Evolutionary conservation across 1,140 invertebrate genomes (phyloP), one percentile per base, ranked within the genome.

Genomic region (Drosophila biarmipes): DNA sequence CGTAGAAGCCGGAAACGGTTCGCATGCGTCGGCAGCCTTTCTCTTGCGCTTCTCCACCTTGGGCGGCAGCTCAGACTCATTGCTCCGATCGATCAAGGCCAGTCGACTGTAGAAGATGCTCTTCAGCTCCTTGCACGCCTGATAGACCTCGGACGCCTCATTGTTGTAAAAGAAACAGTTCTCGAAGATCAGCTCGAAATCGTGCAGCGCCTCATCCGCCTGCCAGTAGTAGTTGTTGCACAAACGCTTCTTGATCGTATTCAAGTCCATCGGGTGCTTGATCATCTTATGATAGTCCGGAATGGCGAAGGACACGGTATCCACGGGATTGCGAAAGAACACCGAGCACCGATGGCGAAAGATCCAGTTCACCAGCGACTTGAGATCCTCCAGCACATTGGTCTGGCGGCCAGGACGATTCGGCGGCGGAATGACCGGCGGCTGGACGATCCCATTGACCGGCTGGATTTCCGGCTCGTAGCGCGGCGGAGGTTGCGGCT

Each of bases 371-470:
- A 77, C 21, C 14, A 62, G 8, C 0, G 38, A 3, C 31, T 57
- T 77, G 10, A 77, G 19, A 4, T 45, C 43, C 8, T 68, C 56
- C 46, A 77, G n/a, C 4, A 77, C 15, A 24, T 74, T 74, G 27
- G 74, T 77, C 6, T 24, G 8, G 4, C 74, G 62, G 0, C 71
- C 71, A 0, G 34, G 63, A 2, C 63, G 43, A 21, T 54, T 49
- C 1, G 63, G 45, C 4, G 63, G 74, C n/a, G 71, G 74, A 7
- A 62, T 48, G 17, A 68, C 71, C 11, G 74, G 62, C 29, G 74
- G 74, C 35, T 74, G 71, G 0, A 74, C 74, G 17, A 77, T 34
- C 6, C 74, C 74, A 48, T 77, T 77, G 1, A 74, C 63, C 6
- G 74, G 74, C 8, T 15, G n/a, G 0, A 74, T 10, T 6, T 21